These are phyloP conservation scores for Tringa solitaria DNA, from an alignment of 2,113 vertebrate genomes.

Conservation along the genomic window DNA sequence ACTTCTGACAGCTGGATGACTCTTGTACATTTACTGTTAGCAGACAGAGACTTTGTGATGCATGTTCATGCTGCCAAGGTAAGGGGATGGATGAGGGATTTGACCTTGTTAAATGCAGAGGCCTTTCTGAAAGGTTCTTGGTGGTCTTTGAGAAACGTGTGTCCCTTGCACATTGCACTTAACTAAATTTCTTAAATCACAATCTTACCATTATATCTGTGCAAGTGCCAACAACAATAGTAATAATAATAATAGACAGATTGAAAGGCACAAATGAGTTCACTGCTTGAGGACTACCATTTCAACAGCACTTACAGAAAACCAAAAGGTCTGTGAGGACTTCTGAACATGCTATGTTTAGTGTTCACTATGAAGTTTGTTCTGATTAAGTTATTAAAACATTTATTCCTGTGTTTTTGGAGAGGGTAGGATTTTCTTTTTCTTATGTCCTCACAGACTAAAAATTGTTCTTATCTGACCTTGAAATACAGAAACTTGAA, in stretches of 20 bases:
- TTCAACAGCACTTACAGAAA: not conserved
- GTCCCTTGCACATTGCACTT: not conserved
- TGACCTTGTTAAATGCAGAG: not conserved
- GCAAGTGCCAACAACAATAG: not conserved
- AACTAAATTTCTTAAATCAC: not conserved
- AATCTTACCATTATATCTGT: not conserved
- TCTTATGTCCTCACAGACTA: not conserved
- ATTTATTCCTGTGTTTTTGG: not conserved
- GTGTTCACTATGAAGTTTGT: not conserved
- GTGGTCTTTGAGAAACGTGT: not conserved
- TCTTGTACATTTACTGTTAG: not conserved
- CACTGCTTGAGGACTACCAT: not conserved
- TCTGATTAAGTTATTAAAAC: not conserved
- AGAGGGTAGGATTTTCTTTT: not conserved
- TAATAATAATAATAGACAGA: not conserved
- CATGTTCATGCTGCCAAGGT: not conserved
- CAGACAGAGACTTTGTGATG: not conserved
- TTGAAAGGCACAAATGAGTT: not conserved
- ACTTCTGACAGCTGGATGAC: not conserved
- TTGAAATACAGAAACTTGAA: not conserved
- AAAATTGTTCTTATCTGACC: not conserved
- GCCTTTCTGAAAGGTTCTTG: not conserved
- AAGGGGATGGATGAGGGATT: not conserved
- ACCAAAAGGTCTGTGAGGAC: not conserved
- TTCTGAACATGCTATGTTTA: not conserved